Base-by-base conservation (phyloP, 2,113 vertebrate species). In the Chlamydotis undulata region DNA sequence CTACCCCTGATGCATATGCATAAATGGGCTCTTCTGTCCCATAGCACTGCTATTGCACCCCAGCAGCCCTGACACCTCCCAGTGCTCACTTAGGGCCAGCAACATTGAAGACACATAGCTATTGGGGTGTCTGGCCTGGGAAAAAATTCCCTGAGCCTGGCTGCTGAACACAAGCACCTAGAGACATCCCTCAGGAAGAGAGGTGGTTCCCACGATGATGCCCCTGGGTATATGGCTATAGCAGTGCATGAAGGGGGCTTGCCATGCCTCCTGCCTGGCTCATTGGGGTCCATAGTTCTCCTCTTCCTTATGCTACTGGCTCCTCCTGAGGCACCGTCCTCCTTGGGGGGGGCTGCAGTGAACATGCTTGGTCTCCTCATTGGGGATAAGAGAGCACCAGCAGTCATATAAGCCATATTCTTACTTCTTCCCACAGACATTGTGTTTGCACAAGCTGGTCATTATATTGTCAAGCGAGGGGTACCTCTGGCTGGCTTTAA, bases 401-500 rank as follows among this genome's bases (percentile, higher is more conserved):
- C 89, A 83, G 64, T 78, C 49, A 29, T 56, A 11, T 37, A 85
- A 85, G 29, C 41, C 10, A 43, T 63, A 14, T 68, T 87, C 50
- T 60, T 88, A 16, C 71, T 79, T 90, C 86, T 73, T 73, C 61
- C 21, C 7, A 19, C 65, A 87, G 74, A 69, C 69, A 14, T 6
- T 82, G 19, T 69, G 55, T 83, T 96, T 24, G 1, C 87, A 82
- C 81, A 87, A 91, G 65, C 14, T 87, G 77, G 67, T 92, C 77
- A 76, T 94, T 95, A 59, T 77, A 82, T 55, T 69, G 50, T 74
- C 74, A 50, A 89, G 60, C 69, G 77, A 43, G 55, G 85, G 83
- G 69, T 65, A 93, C 83, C 83, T 92, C 73, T 69, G 90, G 35
- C 63, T 87, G 90, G 57, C 61, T 94, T 94, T 65, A 89, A 94